phyloP scores from a whole-genome alignment of 2,113 vertebrate genomes.

The Psilopogon haemacephalus region DNA sequence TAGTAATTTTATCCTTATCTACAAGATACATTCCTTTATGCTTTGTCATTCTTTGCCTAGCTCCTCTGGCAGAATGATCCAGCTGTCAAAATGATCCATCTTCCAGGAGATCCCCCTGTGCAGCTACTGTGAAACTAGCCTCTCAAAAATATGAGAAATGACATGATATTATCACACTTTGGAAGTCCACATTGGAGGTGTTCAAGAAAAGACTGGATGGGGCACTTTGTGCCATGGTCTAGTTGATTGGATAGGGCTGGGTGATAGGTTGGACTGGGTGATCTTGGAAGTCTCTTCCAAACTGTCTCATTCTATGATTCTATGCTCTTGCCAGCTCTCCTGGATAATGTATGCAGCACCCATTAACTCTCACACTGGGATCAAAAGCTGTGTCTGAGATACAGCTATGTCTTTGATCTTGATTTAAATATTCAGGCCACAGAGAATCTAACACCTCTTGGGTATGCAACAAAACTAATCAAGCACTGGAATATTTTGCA shows the following conservation, averaged over 20 bases:
- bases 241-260: no score
- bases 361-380: neutral
- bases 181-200: neutral
- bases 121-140: neutral
- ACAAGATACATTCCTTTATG: neutral
- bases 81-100: neutral
- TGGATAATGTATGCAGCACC: neutral
- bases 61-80: neutral
- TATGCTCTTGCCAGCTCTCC: no score
- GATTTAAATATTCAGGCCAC: neutral
- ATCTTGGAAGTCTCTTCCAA: no score
- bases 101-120: neutral
- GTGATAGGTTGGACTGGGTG: no score
- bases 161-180: neutral
- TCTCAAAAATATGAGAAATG: neutral
- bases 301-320: no score
- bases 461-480: neutral
- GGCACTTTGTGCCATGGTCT: no score
- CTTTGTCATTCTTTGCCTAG: neutral
- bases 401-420: neutral
- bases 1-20: neutral
- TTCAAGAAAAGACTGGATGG: no score
- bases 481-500: neutral
- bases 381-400: neutral
- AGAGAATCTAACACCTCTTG: neutral